Base-by-base conservation (phyloP, 2,797 vertebrate genomes). In the Poeciliopsis turneri region DNA sequence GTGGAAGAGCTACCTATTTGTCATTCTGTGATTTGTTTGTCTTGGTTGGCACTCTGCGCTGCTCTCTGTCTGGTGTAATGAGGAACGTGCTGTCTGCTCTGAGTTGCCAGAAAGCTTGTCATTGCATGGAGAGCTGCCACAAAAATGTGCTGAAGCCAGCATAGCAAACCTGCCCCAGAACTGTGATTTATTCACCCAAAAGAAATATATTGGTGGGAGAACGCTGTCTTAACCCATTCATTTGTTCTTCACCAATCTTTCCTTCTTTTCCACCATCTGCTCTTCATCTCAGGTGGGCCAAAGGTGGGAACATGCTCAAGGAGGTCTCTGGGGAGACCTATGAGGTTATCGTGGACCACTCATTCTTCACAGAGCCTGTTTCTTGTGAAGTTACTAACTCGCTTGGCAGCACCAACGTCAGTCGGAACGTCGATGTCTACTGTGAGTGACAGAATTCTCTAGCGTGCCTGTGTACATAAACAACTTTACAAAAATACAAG, bases 361-460 rank as follows among this genome's bases (percentile, higher is more conserved):
- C 98, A 0, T 99, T 98, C 93, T 99, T 98, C 87, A 97, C 97
- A 0, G 98, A 99, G 77, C 97, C 98, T 0, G 95, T 99, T 13
- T 99, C 98, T 86, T 99, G 98, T 0, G 98, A 99, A 91, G 98
- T 99, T 77, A 98, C 98, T 93, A 99, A 99, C 0, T 94, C 97
- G 0, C 94, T 99, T 46, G 98, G 98, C 87, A 99, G 97, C 93
- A 99, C 98, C 18, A 99, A 99, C 92, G 96, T 99, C 95, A 99
- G 98, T 93, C 97, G 97, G 71, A 98, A 97, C 0, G 98, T 99
- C 13, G 98, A 99, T 0, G 98, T 99, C 76, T 98, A 99, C 88
- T 99, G 98, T 99, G 88, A 99, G 98, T 97, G 59, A 20, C 75
- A 39, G 12, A 82, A 36, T 13, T 23, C 28, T 45, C 3, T 30